Evolutionary conservation across 2,888 invertebrate species (phyloP), one percentile per base, ranked within the genome.

Genomic region (Anthophora plumipes): DNA sequence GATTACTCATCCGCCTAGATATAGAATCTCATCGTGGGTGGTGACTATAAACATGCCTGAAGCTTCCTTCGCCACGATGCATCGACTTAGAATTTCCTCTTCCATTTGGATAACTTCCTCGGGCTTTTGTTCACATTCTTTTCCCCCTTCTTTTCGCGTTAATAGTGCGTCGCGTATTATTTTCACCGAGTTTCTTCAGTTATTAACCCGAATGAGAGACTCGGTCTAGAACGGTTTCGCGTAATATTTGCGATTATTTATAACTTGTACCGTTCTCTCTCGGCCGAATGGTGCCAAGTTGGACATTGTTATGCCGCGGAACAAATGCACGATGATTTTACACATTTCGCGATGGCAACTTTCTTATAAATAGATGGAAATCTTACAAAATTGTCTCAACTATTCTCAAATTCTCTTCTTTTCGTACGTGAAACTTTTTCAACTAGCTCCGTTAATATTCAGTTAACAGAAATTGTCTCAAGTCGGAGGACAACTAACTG

Each of bases 1-100:
- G 79, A 81, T 81, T 81, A 80, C 81, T 81, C 81, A 81, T 81
- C 64, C 70, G 66, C 46, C 50, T 80, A 55, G 80, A 80, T 69
- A 74, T 74, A 81, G 80, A 80, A 70, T 57, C 70, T 11, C 64
- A 46, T 43, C 80, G 81, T 80, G 80, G 81, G 81, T 74, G 74
- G 75, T 39, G 43, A 68, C 67, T 74, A 74, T 80, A 74, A 81
- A 81, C 80, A 80, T 17, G 37, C 37, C 46, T n/a, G 59, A 43
- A 66, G 41, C 80, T 68, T 67, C 57, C 48, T 66, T 66, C 25
- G 48, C 64, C 54, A 52, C 80, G 80, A 60, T 54, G 64, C 73
- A 46, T 73, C 72, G 73, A 48, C 25, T 72, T 48, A 25, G 31
- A 31, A 31, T 22, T 31, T 50, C 25, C 39, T 41, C n/a, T 55